Base-by-base conservation (phyloP, 2,888 invertebrate genomes). In the Encarsia formosa region DNA sequence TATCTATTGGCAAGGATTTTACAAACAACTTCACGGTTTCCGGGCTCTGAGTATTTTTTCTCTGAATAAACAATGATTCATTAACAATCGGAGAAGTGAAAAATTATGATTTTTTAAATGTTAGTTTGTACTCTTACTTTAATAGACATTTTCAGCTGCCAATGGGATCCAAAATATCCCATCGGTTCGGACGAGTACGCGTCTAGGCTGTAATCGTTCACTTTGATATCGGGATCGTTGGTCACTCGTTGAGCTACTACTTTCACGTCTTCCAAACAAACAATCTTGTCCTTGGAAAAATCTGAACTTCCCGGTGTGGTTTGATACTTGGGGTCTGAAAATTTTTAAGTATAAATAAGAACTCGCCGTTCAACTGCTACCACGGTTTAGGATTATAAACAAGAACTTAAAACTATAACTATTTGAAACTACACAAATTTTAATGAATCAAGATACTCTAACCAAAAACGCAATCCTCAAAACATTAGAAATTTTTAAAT, bases 1-100 rank as follows among this genome's bases (percentile, higher is more conserved):
- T 73, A 13, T 76, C 76, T 52, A 71, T 73, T 0, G 85, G 84
- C 47, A 82, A 70, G 6, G 78, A 76, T 67, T 86, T 86, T 0
- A 82, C 71, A 62, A 86, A 86, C 54, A 81, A 79, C 19, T 65
- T 66, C 1, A 74, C 31, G 0, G 26, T 52, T 15, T 61, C 43
- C 1, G 31, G 38, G 1, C 47, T 56, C 2, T 42, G 20, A 8
- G 38, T 23, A 9, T 22, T 41, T 23, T 45, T 16, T 15, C 13
- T 5, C 16, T 41, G 16, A 5, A 5, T 2, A 22, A 8, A 22
- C 5, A 13, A 39, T 2, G n/a, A 11, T 4, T 5, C 5, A 4
- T n/a, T 15, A 13, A n/a, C n/a, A n/a, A n/a, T n/a, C n/a, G n/a
- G n/a, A n/a, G n/a, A n/a, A n/a, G n/a, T n/a, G n/a, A n/a, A n/a